Evolutionary conservation across 2,888 invertebrate genomes (phyloP).

Genomic region (Oscheius sp.): DNA sequence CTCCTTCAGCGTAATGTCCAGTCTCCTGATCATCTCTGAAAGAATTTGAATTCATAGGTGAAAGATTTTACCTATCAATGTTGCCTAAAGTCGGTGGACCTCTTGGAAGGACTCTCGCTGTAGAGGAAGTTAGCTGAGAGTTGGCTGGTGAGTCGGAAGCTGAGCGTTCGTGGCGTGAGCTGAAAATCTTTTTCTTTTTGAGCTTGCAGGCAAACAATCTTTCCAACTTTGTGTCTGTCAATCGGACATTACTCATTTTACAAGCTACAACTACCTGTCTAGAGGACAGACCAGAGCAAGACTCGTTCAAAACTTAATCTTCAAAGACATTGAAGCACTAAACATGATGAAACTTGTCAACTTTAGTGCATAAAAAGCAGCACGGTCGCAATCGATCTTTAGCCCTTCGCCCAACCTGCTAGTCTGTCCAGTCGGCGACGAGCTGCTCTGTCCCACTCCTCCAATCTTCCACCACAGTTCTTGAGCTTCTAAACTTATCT

Average conservation of each 20-base stretch:
- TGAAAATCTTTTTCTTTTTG: slow-evolving; percentile 17
- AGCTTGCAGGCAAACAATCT: not conserved
- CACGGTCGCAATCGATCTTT: no score
- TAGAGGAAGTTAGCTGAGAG: slow-evolving; percentile 34
- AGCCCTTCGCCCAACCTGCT: not conserved
- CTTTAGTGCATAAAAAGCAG: no score
- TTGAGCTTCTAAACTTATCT: slow-evolving; percentile 33
- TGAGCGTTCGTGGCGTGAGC: slow-evolving; percentile 17
- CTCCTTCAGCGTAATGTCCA: slow-evolving; percentile 28
- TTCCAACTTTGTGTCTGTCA: no score
- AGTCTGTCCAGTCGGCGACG: slow-evolving; percentile 13
- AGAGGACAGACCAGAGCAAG: no score
- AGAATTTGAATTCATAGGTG: not conserved
- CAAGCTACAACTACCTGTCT: no score
- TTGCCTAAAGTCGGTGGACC: slow-evolving; percentile 22
- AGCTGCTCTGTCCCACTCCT: not conserved
- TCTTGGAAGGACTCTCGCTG: slow-evolving; percentile 20
- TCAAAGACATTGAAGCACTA: no score
- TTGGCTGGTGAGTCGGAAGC: slow-evolving; percentile 24
- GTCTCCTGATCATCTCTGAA: slow-evolving; percentile 20
- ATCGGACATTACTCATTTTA: no score
- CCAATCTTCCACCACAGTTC: slow-evolving; percentile 50
- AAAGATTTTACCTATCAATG: slow-evolving; percentile 16
- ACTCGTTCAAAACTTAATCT: no score
- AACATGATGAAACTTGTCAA: no score